Percentiles rank a stretch among this genome's conserved stretches.
Evolutionary conservation across 2,797 vertebrate genomes (phyloP).

Genomic region (Anas flavirostris): DNA sequence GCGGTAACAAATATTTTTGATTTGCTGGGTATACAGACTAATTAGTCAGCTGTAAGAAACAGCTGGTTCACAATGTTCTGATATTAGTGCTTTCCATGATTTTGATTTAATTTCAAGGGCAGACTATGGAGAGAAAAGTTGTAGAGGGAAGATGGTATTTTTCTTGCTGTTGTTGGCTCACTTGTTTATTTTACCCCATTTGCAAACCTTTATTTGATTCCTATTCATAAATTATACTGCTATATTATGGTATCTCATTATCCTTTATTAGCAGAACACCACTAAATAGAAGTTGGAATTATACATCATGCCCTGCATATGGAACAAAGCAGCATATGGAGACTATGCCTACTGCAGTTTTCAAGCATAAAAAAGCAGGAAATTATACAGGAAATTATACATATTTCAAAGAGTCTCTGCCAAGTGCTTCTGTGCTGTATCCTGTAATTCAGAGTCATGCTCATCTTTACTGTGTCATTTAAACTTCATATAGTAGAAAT

Average conservation of each 20-base stretch:
- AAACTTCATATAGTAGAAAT: conserved; percentile 23
- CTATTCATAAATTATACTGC: conserved; percentile 71
- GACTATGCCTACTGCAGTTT: conserved; percentile 20
- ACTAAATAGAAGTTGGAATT: conserved; percentile 70
- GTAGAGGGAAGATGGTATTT: background rate
- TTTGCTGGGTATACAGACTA: conserved; percentile 51
- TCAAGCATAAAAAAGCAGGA: conserved; percentile 32
- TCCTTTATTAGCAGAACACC: conserved; percentile 71
- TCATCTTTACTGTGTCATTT: conserved; percentile 23
- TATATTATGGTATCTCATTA: conserved; percentile 70
- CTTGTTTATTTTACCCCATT: conserved; percentile 67
- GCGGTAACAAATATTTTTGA: conserved; percentile 56
- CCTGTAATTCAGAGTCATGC: conserved; percentile 32
- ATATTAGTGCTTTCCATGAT: conserved; percentile 46
- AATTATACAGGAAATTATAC: conserved; percentile 53
- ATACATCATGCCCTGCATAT: conserved; percentile 27
- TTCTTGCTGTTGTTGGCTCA: background rate
- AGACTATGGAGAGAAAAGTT: conserved; percentile 47
- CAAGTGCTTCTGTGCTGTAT: conserved; percentile 30
- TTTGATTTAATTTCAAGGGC: conserved; percentile 61
- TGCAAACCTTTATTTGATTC: conserved; percentile 66
- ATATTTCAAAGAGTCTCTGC: conserved; percentile 40
- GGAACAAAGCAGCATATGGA: conserved; percentile 44
- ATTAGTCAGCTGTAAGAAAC: conserved; percentile 70
- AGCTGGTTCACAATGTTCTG: conserved; percentile 66